A percentile compares a stretch with the other conserved stretches of the same genome.
phyloP scores from a whole-genome alignment of 2,113 vertebrate genomes.

The Chunga burmeisteri region DNA sequence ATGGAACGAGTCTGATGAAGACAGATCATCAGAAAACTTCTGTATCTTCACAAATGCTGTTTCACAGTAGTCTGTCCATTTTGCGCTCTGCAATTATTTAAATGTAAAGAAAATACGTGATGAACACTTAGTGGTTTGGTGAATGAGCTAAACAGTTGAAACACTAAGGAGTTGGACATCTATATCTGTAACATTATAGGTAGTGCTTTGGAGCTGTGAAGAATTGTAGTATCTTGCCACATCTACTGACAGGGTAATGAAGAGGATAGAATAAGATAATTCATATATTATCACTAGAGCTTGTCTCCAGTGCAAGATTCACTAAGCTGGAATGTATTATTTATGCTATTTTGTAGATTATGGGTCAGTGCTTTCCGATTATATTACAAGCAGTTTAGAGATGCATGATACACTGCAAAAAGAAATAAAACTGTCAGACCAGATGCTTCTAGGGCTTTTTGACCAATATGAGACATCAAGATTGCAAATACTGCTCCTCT shows the following conservation, averaged over 20 bases:
- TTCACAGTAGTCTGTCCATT: not conserved
- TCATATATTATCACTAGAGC: not conserved
- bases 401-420: not conserved
- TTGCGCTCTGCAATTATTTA: not conserved
- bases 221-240: not conserved
- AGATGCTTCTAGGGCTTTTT: not conserved
- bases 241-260: conserved; percentile 30
- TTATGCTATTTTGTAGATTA: conserved; percentile 43
- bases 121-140: not conserved
- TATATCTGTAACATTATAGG: not conserved
- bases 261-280: conserved; percentile 16
- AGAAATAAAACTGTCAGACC: not conserved
- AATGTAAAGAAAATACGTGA: not conserved
- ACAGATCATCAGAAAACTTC: not conserved
- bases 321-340: conserved; percentile 26
- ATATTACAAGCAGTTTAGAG: conserved; percentile 33
- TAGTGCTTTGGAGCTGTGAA: conserved; percentile 1
- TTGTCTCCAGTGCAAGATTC: conserved; percentile 7
- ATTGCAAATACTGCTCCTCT: not conserved
- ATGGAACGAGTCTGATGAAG: not conserved
- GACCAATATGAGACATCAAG: not conserved
- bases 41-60: not conserved
- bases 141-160: conserved; percentile 35
- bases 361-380: conserved; percentile 38
- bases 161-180: not conserved